A percentile compares a stretch with the other conserved stretches of the same genome.
Conservation (phyloP, 2,797 vertebrate genomes). For the Craterocephalus amniculus region DNA sequence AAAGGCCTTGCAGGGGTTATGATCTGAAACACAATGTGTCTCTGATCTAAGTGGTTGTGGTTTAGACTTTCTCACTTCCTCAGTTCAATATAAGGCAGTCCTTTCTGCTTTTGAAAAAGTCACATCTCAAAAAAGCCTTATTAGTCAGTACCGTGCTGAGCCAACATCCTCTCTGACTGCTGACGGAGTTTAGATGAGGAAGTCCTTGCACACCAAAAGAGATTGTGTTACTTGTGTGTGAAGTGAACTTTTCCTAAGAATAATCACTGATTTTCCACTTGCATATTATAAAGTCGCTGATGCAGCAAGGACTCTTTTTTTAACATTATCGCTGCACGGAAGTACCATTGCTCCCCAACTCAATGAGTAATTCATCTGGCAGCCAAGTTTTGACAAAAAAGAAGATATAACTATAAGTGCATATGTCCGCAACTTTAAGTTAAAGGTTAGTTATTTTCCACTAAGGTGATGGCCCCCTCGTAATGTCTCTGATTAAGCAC, state of each 20-base stretch:
- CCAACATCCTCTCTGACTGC: constrained; percentile 67
- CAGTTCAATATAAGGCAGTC: constrained; percentile 46
- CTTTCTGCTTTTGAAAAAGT: constrained; percentile 22
- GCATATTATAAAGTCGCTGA: not conserved
- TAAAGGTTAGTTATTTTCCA: not conserved
- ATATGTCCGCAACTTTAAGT: not conserved
- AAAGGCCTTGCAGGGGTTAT: not conserved
- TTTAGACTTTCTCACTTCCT: constrained; percentile 85
- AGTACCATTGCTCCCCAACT: not conserved
- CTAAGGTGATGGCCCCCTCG: not conserved
- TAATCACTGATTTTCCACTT: constrained; percentile 5
- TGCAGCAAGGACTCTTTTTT: not conserved
- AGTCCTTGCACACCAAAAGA: constrained; percentile 18
- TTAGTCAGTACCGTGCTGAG: constrained; percentile 57
- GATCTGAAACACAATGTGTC: constrained; percentile 1
- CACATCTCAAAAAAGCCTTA: constrained; percentile 35
- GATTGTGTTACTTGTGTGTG: constrained; percentile 16
- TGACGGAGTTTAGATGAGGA: constrained; percentile 49
- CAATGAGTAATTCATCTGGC: not conserved
- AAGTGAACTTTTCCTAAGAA: not conserved
- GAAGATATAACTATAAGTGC: no score
- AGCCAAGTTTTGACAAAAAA: not conserved
- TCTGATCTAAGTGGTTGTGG: constrained; percentile 69
- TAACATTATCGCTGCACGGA: constrained; percentile 4
- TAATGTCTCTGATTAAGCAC: not conserved